These are phyloP conservation scores for Eospalax fontanierii DNA, from an alignment of 2,797 vertebrate genomes.

Conservation along the genomic window DNA sequence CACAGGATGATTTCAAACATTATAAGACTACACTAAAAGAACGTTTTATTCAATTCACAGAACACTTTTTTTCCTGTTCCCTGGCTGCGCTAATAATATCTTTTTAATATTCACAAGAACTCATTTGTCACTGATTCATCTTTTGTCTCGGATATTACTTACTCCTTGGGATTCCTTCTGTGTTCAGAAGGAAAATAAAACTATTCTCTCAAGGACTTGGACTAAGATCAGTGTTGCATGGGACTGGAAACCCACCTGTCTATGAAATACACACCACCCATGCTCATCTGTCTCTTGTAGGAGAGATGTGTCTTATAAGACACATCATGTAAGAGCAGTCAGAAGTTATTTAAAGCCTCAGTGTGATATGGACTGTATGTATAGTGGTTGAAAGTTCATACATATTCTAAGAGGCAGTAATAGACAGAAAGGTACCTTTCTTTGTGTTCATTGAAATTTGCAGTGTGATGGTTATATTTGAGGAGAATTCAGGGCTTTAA, in stretches of 20 bases:
- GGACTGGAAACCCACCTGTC: neutral
- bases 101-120: neutral
- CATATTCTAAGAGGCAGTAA: rapidly evolving
- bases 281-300: no score
- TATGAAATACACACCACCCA: neutral
- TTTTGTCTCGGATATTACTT: neutral
- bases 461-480: neutral
- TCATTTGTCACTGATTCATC: neutral
- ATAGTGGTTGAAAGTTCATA: neutral
- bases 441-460: neutral
- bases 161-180: neutral
- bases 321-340: neutral
- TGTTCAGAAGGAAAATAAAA: neutral
- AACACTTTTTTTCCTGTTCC: neutral
- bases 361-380: neutral
- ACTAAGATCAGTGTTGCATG: neutral
- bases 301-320: no score
- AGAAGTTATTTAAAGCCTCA: neutral
- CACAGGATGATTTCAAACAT: neutral
- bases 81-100: neutral
- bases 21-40: neutral
- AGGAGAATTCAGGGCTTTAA: neutral
- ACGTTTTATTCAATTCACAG: neutral
- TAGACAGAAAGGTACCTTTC: neutral
- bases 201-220: neutral